Evolutionary conservation across 2,888 invertebrate species (phyloP), one percentile per base, ranked within the genome.

Genomic region (Hirtodrosophila cameraria): DNA sequence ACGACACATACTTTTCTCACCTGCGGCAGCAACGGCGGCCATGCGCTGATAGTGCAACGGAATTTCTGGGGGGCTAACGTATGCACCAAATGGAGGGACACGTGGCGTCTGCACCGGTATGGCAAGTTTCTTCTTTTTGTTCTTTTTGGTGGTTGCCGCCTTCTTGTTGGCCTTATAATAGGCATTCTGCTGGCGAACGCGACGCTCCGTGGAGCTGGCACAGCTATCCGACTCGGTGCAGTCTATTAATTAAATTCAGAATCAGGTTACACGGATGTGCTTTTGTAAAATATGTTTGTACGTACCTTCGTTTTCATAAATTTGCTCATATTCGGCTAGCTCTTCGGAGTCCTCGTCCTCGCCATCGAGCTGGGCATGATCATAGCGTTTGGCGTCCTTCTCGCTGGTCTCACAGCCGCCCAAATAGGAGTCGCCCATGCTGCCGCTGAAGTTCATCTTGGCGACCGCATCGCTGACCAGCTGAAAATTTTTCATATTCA

Each of bases 181-280:
- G 20, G 92, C 92, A 76, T 94, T 94, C 73, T 92, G 92, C 15
- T 93, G 92, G 61, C 93, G 92, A 70, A 94, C 93, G 64, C 94
- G 92, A 52, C 90, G 86, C 70, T 91, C 91, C n/a, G 91, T 90
- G 25, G 91, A 91, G 67, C 91, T 91, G 28, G 90, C 96, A 73
- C 97, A 97, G 78, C 96, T 97, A 90, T 97, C 97, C 4, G 97
- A 97, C 90, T 97, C 97, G 57, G 96, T 96, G 90, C 96, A 96
- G 76, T 89, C 88, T 88, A 18, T 3, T 18, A 12, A 18, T n/a
- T 9, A 28, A n/a, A 16, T 8, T 11, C n/a, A 48, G 12, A 38
- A 43, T 3, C 23, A 23, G 6, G 7, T 23, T 3, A 6, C 23
- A 3, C 23, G 6, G 1, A 7, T 1, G 23, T 7, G 23, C 7